phyloP scores from a whole-genome alignment of 2,113 vertebrate species.

The Scomber japonicus region DNA sequence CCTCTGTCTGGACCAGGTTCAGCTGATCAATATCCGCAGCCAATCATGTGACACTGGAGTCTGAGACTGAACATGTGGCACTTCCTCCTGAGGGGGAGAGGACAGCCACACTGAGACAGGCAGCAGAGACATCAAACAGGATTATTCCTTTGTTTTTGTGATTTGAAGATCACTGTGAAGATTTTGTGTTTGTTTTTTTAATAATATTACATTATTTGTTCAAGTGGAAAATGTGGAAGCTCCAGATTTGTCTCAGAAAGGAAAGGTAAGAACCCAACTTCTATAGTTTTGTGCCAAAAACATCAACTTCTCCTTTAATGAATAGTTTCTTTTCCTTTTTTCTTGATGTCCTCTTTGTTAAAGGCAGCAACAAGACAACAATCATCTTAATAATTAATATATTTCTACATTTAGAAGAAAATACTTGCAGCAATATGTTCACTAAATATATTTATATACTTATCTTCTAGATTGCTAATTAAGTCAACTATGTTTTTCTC shows the following conservation, averaged over 20 bases:
- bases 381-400: not conserved
- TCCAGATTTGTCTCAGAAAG: not conserved
- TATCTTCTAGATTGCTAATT: not conserved
- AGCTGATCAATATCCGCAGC: conserved; percentile 37
- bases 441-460: not conserved
- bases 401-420: not conserved
- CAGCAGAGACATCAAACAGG: conserved; percentile 2
- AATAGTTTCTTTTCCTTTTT: too few relatives aligned
- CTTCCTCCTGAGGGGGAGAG: conserved; percentile 32
- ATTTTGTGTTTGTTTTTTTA: not conserved
- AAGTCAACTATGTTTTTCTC: not conserved
- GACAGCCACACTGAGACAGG: not conserved
- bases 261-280: conserved; percentile 48
- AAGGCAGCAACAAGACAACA: not conserved
- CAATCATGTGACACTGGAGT: conserved; percentile 52
- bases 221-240: conserved; percentile 2
- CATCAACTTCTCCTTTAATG: too few relatives aligned
- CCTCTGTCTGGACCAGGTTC: conserved; percentile 22
- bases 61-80: conserved; percentile 48
- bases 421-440: not conserved
- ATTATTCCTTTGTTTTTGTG: conserved; percentile 15
- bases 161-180: not conserved
- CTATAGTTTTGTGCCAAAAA: too few relatives aligned
- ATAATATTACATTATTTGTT: not conserved
- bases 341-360: not conserved